phyloP scores from a whole-genome alignment of 2,888 invertebrate species.

The Ischnura elegans region DNA sequence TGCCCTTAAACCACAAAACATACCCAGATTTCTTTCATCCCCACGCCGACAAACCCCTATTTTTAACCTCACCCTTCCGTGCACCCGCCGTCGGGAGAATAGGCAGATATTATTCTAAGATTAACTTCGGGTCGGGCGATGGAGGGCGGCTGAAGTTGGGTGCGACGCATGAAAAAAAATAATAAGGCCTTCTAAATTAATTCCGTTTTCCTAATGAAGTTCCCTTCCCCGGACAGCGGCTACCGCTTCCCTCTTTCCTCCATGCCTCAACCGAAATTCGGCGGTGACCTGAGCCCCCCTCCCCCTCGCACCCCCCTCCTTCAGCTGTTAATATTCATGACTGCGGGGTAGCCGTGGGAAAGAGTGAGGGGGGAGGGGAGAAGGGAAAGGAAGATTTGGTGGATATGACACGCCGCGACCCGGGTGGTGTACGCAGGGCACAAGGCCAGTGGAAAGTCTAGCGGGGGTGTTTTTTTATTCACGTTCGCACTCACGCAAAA shows the following conservation, averaged over 20 bases:
- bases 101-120: conserved; percentile 61
- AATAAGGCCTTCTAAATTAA: conserved; percentile 64
- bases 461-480: neutral
- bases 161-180: conserved; percentile 58
- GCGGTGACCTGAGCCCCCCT: conserved; percentile 57
- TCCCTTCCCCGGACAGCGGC: conserved; percentile 53
- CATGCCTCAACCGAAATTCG: conserved; percentile 63
- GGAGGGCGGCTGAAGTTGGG: neutral
- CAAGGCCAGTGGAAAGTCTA: neutral
- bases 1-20: neutral
- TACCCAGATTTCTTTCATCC: neutral
- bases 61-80: neutral
- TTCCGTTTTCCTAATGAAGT: conserved; percentile 66
- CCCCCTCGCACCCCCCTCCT: too few species aligned
- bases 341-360: conserved; percentile 51
- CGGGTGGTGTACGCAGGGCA: neutral
- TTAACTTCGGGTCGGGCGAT: conserved; percentile 44
- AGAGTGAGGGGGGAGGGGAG: neutral
- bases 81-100: conserved; percentile 47
- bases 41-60: neutral
- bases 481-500: neutral
- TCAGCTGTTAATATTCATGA: conserved; percentile 66
- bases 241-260: conserved; percentile 18
- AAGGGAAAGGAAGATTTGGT: conserved; percentile 15
- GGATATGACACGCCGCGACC: neutral